phyloP scores from a whole-genome alignment of 2,797 vertebrate species.

The Acanthurus leucopareius region DNA sequence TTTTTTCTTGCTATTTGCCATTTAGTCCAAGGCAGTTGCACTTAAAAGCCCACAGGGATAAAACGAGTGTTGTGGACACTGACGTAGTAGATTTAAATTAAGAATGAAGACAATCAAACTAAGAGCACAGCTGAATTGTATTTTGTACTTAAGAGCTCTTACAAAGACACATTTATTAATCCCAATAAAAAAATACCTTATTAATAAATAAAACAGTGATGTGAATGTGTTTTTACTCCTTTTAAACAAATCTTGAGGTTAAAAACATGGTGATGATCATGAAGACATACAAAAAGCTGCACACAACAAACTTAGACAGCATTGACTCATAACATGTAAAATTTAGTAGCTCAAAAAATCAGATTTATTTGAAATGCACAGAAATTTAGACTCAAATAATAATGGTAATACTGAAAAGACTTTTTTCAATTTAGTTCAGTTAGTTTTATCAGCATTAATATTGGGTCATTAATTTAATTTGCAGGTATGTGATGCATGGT shows the following conservation, averaged over 20 bases:
- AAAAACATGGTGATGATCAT: not conserved
- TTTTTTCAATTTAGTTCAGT: not conserved
- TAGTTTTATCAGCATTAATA: not conserved
- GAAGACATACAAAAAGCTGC: not conserved
- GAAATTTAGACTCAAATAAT: not conserved
- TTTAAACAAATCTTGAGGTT: not conserved
- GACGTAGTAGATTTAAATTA: constrained; percentile 29
- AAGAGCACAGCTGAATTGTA: constrained; percentile 40
- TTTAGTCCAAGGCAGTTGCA: constrained; percentile 44
- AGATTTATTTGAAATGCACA: not conserved
- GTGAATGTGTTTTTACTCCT: constrained; percentile 33
- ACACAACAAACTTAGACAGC: not conserved
- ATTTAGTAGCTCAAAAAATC: no score
- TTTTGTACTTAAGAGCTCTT: constrained; percentile 60
- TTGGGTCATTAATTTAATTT: not conserved
- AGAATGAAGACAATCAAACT: constrained; percentile 62
- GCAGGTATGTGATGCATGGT: not conserved
- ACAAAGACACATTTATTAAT: constrained; percentile 52
- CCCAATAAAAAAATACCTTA: constrained; percentile 70
- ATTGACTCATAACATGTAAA: no score
- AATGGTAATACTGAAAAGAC: not conserved
- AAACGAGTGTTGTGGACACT: constrained; percentile 14
- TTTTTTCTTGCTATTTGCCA: constrained; percentile 5
- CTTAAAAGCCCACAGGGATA: constrained; percentile 50
- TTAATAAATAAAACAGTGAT: constrained; percentile 24